Evolutionary conservation across 2,888 invertebrate genomes (phyloP).

Genomic region (Lypha dubia): DNA sequence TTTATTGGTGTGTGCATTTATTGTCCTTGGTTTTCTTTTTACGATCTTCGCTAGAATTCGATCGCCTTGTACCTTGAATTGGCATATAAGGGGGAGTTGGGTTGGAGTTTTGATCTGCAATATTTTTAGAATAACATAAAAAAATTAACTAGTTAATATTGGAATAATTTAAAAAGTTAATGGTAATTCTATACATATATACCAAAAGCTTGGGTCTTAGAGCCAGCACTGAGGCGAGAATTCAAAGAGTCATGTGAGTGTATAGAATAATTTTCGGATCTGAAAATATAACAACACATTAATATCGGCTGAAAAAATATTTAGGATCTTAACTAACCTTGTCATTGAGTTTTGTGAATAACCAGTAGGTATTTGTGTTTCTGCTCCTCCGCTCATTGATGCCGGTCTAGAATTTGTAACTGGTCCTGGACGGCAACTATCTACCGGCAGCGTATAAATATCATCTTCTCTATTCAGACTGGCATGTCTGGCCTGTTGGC

Average conservation of each 20-base stretch:
- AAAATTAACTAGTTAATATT: constrained; percentile 39
- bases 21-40: constrained; percentile 85
- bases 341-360: constrained; percentile 80
- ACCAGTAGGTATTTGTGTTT: constrained; percentile 68
- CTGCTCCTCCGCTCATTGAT: constrained; percentile 77
- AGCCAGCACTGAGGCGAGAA: constrained; percentile 78
- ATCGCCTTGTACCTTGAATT: constrained; percentile 89
- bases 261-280: constrained; percentile 80
- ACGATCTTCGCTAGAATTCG: constrained; percentile 87
- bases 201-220: constrained; percentile 81
- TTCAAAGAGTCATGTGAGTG: constrained; percentile 79
- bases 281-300: constrained; percentile 56
- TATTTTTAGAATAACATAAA: constrained; percentile 8
- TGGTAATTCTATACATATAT: constrained; percentile 78
- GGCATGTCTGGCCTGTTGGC: constrained; percentile 70
- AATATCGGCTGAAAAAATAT: background rate
- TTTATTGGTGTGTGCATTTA: constrained; percentile 86
- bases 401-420: constrained; percentile 75
- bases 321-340: constrained; percentile 75
- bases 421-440: constrained; percentile 78
- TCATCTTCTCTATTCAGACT: constrained; percentile 80
- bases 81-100: constrained; percentile 90
- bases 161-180: background rate
- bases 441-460: constrained; percentile 82
- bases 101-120: constrained; percentile 84